These are phyloP conservation scores for Sycobia sp. DNA, from an alignment of 1,140 invertebrate species.

Conservation along the genomic window DNA sequence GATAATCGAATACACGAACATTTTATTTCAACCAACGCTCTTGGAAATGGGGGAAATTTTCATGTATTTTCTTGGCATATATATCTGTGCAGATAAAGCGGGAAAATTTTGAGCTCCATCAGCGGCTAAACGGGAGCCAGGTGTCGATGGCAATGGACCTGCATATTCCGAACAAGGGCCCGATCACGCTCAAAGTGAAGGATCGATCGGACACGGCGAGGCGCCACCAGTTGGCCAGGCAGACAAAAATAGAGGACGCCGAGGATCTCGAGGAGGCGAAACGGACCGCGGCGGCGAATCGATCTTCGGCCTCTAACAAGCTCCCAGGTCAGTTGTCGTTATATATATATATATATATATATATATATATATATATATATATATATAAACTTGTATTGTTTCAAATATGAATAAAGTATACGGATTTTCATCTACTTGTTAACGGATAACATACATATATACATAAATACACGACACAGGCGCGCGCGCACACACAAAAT, in stretches of 20 bases:
- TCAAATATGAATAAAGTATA: too few species aligned
- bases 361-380: too few species aligned
- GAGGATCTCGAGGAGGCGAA: conserved; percentile 50
- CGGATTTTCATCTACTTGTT: too few species aligned
- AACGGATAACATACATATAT: too few species aligned
- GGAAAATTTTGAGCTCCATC: conserved; percentile 61
- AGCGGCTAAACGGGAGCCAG: conserved; percentile 67
- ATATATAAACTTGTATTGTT: too few species aligned
- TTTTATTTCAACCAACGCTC: too few species aligned
- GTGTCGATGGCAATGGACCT: conserved; percentile 76
- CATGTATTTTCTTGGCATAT: too few species aligned
- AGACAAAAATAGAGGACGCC: conserved; percentile 55
- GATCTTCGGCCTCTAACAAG: conserved; percentile 43
- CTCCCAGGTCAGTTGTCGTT: conserved; percentile 43
- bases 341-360: too few species aligned
- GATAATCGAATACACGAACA: too few species aligned
- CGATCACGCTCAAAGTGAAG: conserved; percentile 71
- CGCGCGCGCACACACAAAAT: too few species aligned
- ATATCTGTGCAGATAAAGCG: conserved; percentile 42
- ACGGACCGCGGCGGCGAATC: conserved; percentile 29
- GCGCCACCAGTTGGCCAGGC: conserved; percentile 64
- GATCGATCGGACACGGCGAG: conserved; percentile 74
- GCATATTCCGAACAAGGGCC: conserved; percentile 68
- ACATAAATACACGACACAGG: too few species aligned
- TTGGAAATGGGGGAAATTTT: too few species aligned